Percentiles rank a stretch among this genome's conserved stretches.
phyloP scores from a whole-genome alignment of 2,888 invertebrate species.

The Trichopria drosophilae region DNA sequence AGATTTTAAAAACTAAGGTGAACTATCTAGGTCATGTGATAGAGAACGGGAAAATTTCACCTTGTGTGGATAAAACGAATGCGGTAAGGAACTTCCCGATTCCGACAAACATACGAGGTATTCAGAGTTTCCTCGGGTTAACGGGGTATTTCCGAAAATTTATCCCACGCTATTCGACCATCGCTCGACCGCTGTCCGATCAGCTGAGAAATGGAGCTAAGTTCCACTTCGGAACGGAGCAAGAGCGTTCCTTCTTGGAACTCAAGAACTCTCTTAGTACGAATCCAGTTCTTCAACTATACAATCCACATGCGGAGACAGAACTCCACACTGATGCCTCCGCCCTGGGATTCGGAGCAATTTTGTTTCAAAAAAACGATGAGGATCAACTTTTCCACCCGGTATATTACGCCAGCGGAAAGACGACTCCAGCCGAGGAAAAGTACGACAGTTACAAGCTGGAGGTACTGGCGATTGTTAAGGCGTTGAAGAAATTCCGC shows the following conservation, averaged over 20 bases:
- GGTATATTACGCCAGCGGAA: slow-evolving; percentile 35
- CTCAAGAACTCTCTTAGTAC: not conserved
- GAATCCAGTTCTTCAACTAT: slow-evolving; percentile 9
- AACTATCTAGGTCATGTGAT: slow-evolving; percentile 3
- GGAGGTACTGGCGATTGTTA: slow-evolving; percentile 38
- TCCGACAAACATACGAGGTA: slow-evolving; percentile 9
- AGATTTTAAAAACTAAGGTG: slow-evolving; percentile 16
- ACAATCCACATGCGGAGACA: slow-evolving; percentile 11
- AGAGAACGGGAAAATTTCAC: not conserved
- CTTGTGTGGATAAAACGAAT: not conserved
- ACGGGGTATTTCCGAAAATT: slow-evolving; percentile 16
- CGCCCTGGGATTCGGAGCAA: slow-evolving; percentile 24
- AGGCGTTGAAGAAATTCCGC: too few species aligned
- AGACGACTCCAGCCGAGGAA: slow-evolving; percentile 31
- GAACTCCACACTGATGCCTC: slow-evolving; percentile 31
- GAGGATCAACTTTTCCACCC: slow-evolving; percentile 29
- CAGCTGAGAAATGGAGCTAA: slow-evolving; percentile 2
- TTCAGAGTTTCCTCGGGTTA: too few species aligned
- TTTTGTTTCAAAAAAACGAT: slow-evolving; percentile 12
- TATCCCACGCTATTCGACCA: slow-evolving; percentile 1
- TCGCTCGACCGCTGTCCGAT: slow-evolving; percentile 12
- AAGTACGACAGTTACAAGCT: slow-evolving; percentile 40
- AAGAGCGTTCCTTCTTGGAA: not conserved
- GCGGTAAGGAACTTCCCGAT: slow-evolving; percentile 2
- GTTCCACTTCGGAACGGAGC: slow-evolving; percentile 6